A percentile compares a stretch with the other conserved stretches of the same genome.
phyloP scores from a whole-genome alignment of 2,797 vertebrate species.

The Pangasius macronema region DNA sequence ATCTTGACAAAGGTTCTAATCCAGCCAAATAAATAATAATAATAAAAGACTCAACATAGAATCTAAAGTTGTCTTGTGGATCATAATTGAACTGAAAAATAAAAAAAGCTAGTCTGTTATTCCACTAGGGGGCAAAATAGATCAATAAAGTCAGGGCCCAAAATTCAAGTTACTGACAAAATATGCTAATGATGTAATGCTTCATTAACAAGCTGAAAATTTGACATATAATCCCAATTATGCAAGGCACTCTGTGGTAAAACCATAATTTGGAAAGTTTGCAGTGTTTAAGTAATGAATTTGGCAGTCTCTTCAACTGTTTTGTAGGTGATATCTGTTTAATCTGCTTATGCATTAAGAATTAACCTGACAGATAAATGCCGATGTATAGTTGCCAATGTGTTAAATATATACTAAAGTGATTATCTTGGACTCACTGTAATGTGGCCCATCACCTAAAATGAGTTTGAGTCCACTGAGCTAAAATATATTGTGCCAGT shows the following conservation, averaged over 20 bases:
- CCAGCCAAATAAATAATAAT: not conserved
- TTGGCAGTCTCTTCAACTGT: not conserved
- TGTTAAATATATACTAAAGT: not conserved
- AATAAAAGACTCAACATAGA: not conserved
- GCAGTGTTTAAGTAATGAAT: not conserved
- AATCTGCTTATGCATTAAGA: not conserved
- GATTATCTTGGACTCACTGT: not conserved
- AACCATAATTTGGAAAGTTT: not conserved
- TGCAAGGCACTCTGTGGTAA: not conserved
- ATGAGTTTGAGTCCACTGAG: not conserved
- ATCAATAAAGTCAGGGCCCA: conserved; percentile 1
- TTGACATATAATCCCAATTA: not conserved
- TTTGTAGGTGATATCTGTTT: not conserved
- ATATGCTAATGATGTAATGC: not conserved
- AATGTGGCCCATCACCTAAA: not conserved
- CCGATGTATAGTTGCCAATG: not conserved
- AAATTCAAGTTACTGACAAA: not conserved
- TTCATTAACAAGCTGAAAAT: not conserved
- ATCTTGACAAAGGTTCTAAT: not conserved
- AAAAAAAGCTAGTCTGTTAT: not conserved
- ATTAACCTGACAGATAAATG: not conserved
- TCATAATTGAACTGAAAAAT: conserved; percentile 2
- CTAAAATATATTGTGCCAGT: not conserved
- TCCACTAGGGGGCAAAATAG: not conserved
- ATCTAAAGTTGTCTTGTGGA: not conserved